Base-by-base conservation (phyloP, 2,888 invertebrate genomes). In the Lamellibrachia columna region DNA sequence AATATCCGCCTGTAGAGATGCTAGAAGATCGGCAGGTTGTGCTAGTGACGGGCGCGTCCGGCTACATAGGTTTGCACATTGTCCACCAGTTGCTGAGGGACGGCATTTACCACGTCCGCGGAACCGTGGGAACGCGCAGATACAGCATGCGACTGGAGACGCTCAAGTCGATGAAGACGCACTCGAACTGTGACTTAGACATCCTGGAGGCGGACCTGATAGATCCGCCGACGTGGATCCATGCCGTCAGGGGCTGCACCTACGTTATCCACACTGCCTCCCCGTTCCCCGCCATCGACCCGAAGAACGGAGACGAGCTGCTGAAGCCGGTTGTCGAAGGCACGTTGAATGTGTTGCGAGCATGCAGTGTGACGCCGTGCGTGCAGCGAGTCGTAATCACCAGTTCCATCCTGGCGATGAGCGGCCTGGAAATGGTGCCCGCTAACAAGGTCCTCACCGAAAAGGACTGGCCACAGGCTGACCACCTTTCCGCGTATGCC, bases 21-120 rank as follows among this genome's bases (percentile, higher is more conserved):
- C 55, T 9, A 55, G 55, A 55, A 7, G 55, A 55, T 55, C 55
- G 55, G 9, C 55, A 55, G 55, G 9, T 55, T 55, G 97, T 97
- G 92, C 95, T 97, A 92, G 97, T 97, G 75, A 97, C 97, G 53
- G 97, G 97, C 60, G 97, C 97, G 7, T 96, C 96, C 52, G 97
- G 97, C 92, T 97, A 96, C 95, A 95, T 97, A 92, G 97, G 96
- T 55, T 95, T 96, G 11, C 97, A 97, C 94, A 96, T 97, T 92
- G 96, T 97, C 55, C 95, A 97, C 93, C 96, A 96, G 93, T 95
- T 97, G 53, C 96, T 96, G 93, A 96, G 96, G 92, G 96, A 96
- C 91, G 97, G 97, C 1, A 55, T 9, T 55, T 97, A 97, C 95
- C 94, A 95, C 92, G 97, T 97, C 3, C 95, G 97, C 53, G 97